A percentile compares a stretch with the other conserved stretches of the same genome.
These are phyloP conservation scores for Acrocyrtus sp. DNA, from an alignment of 2,888 invertebrate species.

Conservation along the genomic window DNA sequence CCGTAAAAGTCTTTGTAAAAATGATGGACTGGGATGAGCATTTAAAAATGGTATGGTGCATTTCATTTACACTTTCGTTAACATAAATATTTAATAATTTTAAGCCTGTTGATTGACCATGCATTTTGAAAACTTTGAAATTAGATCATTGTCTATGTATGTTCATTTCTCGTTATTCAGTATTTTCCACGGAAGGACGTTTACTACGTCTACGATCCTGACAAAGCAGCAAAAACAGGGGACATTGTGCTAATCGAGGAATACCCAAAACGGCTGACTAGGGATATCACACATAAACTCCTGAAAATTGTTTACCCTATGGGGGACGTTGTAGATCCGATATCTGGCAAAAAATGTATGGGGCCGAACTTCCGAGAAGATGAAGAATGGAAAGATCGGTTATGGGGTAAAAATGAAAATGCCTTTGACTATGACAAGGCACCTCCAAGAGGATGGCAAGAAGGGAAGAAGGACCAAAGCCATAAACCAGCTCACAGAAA, in stretches of 20 bases:
- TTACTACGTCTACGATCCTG: conserved; percentile 82
- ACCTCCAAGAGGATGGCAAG: conserved; percentile 82
- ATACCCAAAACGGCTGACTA: conserved; percentile 78
- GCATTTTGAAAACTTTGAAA: conserved; percentile 9
- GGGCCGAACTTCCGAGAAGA: conserved; percentile 74
- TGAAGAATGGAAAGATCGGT: conserved; percentile 48
- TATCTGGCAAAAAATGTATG: conserved; percentile 82
- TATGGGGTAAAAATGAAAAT: conserved; percentile 60
- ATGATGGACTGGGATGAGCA: conserved; percentile 79
- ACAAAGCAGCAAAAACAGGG: conserved; percentile 80
- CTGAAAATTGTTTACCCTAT: conserved; percentile 82
- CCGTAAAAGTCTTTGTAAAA: conserved; percentile 81
- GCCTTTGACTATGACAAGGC: conserved; percentile 76
- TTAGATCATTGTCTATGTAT: conserved; percentile 52
- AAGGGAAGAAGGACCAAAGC: conserved; percentile 84
- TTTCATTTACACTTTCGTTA: conserved; percentile 18
- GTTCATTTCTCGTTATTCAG: conserved; percentile 69
- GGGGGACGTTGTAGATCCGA: conserved; percentile 87
- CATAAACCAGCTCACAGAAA: conserved; percentile 81
- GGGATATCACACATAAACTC: conserved; percentile 82
- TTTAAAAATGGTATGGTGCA: conserved; percentile 80
- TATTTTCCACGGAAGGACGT: conserved; percentile 81
- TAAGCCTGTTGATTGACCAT: no score
- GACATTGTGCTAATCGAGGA: conserved; percentile 84
- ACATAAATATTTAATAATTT: conserved; percentile 7